phyloP scores from a whole-genome alignment of 2,113 vertebrate genomes.

The Oreocharis arfaki region DNA sequence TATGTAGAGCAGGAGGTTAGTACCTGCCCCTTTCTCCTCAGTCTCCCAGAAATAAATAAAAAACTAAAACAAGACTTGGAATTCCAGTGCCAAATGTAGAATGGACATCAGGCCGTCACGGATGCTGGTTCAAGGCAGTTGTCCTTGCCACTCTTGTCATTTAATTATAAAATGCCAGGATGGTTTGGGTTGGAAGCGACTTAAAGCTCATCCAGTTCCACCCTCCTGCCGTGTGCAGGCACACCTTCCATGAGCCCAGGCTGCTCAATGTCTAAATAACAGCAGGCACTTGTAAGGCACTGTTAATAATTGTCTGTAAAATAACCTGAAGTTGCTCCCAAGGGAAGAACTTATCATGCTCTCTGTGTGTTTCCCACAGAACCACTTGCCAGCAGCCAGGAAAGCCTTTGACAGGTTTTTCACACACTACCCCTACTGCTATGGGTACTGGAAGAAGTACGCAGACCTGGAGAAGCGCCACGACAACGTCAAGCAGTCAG shows the following conservation, averaged over 20 bases:
- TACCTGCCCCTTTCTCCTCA: not conserved
- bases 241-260: not conserved
- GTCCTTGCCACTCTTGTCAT: not conserved
- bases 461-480: slow-evolving; percentile 94
- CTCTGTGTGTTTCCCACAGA: slow-evolving; percentile 70
- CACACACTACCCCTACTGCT: slow-evolving; percentile 94
- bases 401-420: slow-evolving; percentile 94
- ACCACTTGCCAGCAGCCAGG: slow-evolving; percentile 83
- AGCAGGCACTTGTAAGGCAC: fast-evolving
- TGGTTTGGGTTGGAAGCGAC: not conserved
- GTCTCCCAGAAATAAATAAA: not conserved
- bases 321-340: fast-evolving
- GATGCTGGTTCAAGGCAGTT: not conserved
- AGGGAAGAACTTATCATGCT: not conserved
- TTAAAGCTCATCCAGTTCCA: not conserved
- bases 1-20: slow-evolving; percentile 97
- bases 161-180: not conserved
- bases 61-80: fast-evolving
- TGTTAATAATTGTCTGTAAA: not conserved
- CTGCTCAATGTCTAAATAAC: fast-evolving
- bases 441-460: slow-evolving; percentile 99
- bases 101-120: fast-evolving
- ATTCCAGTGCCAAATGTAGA: not conserved
- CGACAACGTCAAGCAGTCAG: slow-evolving; percentile 85
- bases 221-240: not conserved